Evolutionary conservation across 1,140 invertebrate species (phyloP).

Genomic region (Drosophila equinoxialis): DNA sequence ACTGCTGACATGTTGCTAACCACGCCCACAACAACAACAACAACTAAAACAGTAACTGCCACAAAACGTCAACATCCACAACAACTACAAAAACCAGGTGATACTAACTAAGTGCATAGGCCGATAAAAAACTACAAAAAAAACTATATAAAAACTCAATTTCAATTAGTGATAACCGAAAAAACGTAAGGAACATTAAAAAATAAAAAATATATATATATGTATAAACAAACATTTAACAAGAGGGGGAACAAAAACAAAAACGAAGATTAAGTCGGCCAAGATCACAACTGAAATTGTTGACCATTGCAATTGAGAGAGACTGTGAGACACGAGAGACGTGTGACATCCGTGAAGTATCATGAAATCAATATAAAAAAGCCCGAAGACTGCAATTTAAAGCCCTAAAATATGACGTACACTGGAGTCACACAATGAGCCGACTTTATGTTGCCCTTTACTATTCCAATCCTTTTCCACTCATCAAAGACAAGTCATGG

Average conservation of each 20-base stretch:
- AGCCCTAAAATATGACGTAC: conserved; percentile 12
- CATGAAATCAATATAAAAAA: conserved; percentile 33
- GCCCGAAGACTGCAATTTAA: conserved; percentile 32
- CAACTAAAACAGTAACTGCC: conserved; percentile 28
- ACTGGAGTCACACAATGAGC: not conserved
- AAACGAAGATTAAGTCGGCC: conserved; percentile 39
- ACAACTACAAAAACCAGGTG: conserved; percentile 52
- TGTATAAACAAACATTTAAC: not conserved
- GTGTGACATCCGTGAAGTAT: conserved; percentile 55
- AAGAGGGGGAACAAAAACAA: not conserved
- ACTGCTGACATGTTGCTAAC: conserved; percentile 38
- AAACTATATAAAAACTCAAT: conserved; percentile 31
- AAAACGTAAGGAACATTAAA: conserved; percentile 31
- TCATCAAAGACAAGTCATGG: too few species aligned
- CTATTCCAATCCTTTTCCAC: too few species aligned
- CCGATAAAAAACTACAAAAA: conserved; percentile 38
- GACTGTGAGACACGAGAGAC: too few species aligned
- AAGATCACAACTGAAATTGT: conserved; percentile 42
- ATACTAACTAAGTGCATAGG: conserved; percentile 38
- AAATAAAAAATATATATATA: not conserved
- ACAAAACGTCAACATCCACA: conserved; percentile 51
- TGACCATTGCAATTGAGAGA: conserved; percentile 45
- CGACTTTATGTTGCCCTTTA: not conserved
- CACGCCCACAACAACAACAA: conserved; percentile 53
- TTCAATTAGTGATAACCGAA: conserved; percentile 57